phyloP scores from a whole-genome alignment of 2,113 vertebrate genomes.

The Alouatta palliata region DNA sequence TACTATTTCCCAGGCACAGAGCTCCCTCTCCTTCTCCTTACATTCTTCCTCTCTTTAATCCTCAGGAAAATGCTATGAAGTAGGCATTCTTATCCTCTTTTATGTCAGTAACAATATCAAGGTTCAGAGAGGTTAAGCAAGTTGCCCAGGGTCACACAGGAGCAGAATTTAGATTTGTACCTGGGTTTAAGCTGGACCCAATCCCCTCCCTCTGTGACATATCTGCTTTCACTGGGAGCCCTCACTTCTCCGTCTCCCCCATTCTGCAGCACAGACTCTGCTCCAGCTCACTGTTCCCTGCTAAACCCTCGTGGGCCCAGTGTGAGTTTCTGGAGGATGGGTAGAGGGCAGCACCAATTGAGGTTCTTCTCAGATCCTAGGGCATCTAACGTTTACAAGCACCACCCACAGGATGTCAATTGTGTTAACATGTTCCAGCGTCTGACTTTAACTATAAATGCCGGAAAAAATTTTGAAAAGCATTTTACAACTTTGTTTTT shows the following conservation, averaged over 20 bases:
- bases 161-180: neutral
- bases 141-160: neutral
- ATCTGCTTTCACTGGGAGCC: neutral
- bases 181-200: neutral
- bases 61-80: neutral
- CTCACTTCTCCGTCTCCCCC: neutral
- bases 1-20: neutral
- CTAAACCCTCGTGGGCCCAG: neutral
- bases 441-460: neutral
- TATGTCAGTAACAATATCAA: neutral
- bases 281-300: neutral
- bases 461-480: neutral
- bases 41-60: neutral
- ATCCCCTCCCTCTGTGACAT: neutral
- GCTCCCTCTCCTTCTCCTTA: neutral
- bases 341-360: neutral
- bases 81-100: neutral
- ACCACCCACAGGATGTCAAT: neutral
- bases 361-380: neutral
- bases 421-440: neutral
- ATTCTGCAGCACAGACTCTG: neutral
- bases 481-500: neutral
- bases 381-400: neutral
- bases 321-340: neutral
- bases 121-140: neutral